phyloP scores from a whole-genome alignment of 2,113 vertebrate species.

The Phylloscopus whistleri region DNA sequence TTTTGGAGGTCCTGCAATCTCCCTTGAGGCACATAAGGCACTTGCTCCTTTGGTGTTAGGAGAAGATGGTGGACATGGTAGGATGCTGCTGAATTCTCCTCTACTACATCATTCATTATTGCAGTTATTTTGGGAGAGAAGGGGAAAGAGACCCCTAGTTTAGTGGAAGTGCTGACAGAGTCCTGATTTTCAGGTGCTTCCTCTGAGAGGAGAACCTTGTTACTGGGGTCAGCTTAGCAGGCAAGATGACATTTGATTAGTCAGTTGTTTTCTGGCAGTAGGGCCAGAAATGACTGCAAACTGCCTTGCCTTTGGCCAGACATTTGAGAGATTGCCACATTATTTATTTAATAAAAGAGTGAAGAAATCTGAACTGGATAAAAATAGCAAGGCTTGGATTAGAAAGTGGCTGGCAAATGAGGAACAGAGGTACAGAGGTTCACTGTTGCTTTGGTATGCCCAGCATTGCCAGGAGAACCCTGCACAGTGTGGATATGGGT shows the following conservation, averaged over 20 bases:
- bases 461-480: neutral
- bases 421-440: neutral
- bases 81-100: neutral
- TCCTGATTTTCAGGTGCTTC: neutral
- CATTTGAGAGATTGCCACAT: slow-evolving; percentile 5
- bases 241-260: neutral
- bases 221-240: neutral
- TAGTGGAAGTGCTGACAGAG: neutral
- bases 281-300: neutral
- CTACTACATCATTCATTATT: neutral
- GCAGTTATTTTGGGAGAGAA: neutral
- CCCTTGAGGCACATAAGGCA: neutral
- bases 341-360: slow-evolving; percentile 39
- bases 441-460: neutral
- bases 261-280: neutral
- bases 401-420: slow-evolving; percentile 11
- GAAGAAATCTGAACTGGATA: slow-evolving; percentile 33
- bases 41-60: neutral
- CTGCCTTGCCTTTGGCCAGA: neutral
- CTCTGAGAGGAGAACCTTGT: neutral
- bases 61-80: neutral
- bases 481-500: neutral
- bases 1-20: neutral
- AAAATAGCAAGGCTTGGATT: slow-evolving; percentile 43
- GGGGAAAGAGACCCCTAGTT: neutral